Conservation (phyloP, 2,797 vertebrate genomes). For the Ammospiza maritima region DNA sequence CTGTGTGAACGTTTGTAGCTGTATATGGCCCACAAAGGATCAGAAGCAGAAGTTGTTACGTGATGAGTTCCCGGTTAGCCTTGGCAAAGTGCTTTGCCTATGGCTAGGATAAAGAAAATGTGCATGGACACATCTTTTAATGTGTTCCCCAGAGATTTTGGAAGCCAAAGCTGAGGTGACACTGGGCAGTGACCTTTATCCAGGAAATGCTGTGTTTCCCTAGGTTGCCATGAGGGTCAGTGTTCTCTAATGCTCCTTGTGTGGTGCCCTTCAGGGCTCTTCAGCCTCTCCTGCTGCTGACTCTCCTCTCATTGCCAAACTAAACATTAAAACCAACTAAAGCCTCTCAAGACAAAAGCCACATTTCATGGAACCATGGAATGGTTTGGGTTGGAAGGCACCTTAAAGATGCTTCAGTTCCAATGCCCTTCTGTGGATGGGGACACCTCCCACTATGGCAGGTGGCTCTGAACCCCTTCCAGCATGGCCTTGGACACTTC, state of each 20-base stretch:
- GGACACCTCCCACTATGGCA: not conserved
- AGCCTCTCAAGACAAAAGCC: not conserved
- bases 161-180: not conserved
- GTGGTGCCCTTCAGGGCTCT: not conserved
- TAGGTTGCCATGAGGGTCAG: not conserved
- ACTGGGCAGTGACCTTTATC: not conserved
- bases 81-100: not conserved
- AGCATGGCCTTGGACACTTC: not conserved
- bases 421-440: not conserved
- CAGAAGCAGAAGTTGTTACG: not conserved
- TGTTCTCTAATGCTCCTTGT: not conserved
- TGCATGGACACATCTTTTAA: not conserved
- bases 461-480: not conserved
- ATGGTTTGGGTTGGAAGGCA: not conserved
- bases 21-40: not conserved
- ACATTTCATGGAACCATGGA: not conserved
- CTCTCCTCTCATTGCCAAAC: not conserved
- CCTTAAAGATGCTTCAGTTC: not conserved
- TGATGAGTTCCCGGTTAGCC: not conserved
- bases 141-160: not conserved
- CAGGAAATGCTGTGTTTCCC: not conserved
- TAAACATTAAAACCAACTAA: not conserved
- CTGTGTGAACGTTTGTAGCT: conserved; percentile 18
- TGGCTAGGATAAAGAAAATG: not conserved
- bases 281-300: not conserved